phyloP scores from a whole-genome alignment of 2,888 invertebrate genomes.

The Entomobrya proxima region DNA sequence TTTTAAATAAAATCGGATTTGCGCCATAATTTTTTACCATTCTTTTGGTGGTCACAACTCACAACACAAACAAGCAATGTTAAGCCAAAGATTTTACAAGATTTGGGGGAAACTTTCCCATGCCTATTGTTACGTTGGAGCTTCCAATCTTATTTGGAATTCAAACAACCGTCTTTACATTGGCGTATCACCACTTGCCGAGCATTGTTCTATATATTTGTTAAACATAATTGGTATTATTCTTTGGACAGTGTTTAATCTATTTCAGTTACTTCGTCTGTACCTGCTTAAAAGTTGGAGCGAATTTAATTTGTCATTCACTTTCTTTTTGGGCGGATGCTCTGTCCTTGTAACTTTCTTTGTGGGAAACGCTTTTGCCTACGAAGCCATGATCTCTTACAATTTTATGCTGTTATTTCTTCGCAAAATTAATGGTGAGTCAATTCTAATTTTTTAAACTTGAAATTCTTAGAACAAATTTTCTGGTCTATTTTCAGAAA shows the following conservation, averaged over 20 bases:
- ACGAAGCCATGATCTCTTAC: background rate
- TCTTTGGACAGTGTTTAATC: too few relatives aligned
- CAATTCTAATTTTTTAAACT: background rate
- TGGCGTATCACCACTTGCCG: too few relatives aligned
- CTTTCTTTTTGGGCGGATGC: too few relatives aligned
- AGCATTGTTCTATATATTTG: too few relatives aligned
- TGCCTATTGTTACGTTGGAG: background rate
- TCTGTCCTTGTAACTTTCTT: background rate
- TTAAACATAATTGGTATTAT: too few relatives aligned
- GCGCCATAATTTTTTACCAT: too few relatives aligned
- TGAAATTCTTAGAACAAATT: background rate
- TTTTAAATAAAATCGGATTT: too few relatives aligned
- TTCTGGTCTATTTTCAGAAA: background rate
- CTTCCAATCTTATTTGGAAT: background rate
- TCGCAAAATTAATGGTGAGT: background rate
- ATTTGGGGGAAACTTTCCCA: background rate
- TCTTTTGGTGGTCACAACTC: too few relatives aligned
- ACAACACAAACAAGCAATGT: background rate
- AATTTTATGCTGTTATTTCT: background rate
- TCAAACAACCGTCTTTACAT: background rate
- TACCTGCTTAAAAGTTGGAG: too few relatives aligned
- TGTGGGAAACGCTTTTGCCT: background rate
- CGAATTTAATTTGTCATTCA: too few relatives aligned
- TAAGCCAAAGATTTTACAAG: background rate
- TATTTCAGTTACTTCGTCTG: too few relatives aligned